Evolutionary conservation across 2,113 vertebrate species (phyloP).

Genomic region (Nematolebias whitei): DNA sequence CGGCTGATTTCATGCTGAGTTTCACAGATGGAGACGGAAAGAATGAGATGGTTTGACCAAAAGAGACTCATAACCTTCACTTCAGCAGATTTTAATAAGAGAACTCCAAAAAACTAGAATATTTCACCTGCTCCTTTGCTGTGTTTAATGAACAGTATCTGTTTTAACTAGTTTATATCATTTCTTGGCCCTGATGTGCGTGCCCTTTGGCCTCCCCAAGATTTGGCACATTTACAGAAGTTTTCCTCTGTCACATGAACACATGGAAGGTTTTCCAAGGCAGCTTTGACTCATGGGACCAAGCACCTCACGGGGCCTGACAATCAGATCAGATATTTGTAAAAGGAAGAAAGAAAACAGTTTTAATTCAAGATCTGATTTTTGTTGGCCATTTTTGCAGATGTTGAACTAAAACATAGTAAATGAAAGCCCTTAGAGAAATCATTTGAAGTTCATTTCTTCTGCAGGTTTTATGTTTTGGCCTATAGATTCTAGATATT

Average conservation of each 20-base stretch:
- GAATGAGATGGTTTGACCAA: constrained; percentile 50
- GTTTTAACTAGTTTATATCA: constrained; percentile 70
- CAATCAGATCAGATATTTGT: neutral
- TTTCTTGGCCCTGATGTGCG: constrained; percentile 49
- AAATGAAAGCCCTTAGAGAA: constrained; percentile 44
- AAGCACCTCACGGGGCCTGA: constrained; percentile 61
- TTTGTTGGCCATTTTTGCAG: no score
- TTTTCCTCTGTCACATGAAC: constrained; percentile 63
- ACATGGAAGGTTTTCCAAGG: constrained; percentile 66
- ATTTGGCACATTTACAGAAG: constrained; percentile 57
- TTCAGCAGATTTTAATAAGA: constrained; percentile 63
- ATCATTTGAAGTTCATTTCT: constrained; percentile 69
- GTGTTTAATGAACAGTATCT: constrained; percentile 67
- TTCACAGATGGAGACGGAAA: constrained; percentile 57
- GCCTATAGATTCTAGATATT: constrained; percentile 60
- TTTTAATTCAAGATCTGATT: constrained; percentile 62
- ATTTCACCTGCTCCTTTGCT: constrained; percentile 60
- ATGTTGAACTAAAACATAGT: constrained; percentile 39
- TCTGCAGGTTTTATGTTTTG: constrained; percentile 15
- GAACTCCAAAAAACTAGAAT: constrained; percentile 51
- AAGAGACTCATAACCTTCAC: constrained; percentile 58
- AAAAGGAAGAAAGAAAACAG: constrained; percentile 48
- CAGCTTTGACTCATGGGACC: constrained; percentile 49
- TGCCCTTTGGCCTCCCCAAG: constrained; percentile 55
- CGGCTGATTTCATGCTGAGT: constrained; percentile 58